Percentiles rank a stretch among this genome's conserved stretches.
Evolutionary conservation across 2,113 vertebrate species (phyloP).

Genomic region (Mobula hypostoma): DNA sequence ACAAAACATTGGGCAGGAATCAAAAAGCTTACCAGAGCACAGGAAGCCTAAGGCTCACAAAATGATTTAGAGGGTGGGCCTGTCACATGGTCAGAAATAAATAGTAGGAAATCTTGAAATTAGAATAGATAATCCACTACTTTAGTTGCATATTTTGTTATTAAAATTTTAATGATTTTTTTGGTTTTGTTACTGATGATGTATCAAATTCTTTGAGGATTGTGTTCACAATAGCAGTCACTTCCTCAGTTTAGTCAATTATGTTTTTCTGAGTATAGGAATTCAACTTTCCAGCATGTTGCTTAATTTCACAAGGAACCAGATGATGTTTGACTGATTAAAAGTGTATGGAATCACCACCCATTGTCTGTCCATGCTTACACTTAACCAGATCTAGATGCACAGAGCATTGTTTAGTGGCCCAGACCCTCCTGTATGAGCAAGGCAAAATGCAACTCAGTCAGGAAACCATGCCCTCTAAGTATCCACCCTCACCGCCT

Average conservation of each 20-base stretch:
- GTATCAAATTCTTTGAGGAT: neutral
- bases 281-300: no score
- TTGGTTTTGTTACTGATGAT: neutral
- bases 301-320: neutral
- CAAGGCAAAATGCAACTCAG: no score
- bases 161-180: neutral
- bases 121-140: neutral
- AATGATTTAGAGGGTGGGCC: neutral
- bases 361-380: no score
- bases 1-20: neutral
- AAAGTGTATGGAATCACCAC: no score
- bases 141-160: neutral
- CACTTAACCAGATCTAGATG: no score
- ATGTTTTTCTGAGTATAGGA: neutral
- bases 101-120: neutral
- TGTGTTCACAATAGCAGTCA: neutral
- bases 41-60: no score
- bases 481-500: no score
- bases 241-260: neutral
- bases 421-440: no score
- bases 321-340: no score
- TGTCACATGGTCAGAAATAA: neutral
- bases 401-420: no score
- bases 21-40: neutral
- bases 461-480: no score